Conservation (phyloP, 2,113 vertebrate genomes). For the Anolis carolinensis region DNA sequence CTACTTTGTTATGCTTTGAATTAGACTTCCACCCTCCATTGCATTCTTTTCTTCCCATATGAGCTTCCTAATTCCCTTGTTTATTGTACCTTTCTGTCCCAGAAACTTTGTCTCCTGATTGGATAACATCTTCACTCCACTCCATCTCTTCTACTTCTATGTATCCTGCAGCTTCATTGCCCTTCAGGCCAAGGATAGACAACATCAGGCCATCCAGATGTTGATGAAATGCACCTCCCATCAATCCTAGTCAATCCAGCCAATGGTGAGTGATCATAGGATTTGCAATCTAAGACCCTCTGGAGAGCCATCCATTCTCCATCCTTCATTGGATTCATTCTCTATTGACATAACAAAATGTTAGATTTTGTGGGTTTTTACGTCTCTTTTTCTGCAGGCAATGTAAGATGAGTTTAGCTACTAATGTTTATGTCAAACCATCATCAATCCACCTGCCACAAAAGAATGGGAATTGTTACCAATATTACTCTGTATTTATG, state of each 20-base stretch:
- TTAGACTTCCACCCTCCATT: too few relatives aligned
- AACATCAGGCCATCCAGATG: neutral
- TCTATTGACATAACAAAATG: neutral
- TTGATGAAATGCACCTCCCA: neutral
- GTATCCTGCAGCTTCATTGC: neutral
- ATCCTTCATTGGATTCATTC: neutral
- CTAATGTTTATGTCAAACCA: neutral
- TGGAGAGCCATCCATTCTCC: neutral
- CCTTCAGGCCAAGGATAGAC: neutral
- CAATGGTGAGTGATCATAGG: neutral
- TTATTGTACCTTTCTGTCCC: neutral
- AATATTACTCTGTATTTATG: conserved; percentile 19
- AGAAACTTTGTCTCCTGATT: neutral
- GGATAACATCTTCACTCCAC: too few relatives aligned
- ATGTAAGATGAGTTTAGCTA: conserved; percentile 2
- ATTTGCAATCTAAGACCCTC: neutral
- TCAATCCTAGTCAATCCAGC: neutral
- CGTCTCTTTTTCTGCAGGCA: neutral
- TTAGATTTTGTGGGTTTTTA: neutral
- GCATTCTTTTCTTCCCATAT: neutral
- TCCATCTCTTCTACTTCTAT: neutral
- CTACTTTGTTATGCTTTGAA: neutral
- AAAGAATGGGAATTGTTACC: conserved; percentile 8
- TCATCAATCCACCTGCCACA: neutral
- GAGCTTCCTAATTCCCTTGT: neutral